Evolutionary conservation across 2,888 invertebrate species (phyloP).

Genomic region (Nymphalis polychloros): DNA sequence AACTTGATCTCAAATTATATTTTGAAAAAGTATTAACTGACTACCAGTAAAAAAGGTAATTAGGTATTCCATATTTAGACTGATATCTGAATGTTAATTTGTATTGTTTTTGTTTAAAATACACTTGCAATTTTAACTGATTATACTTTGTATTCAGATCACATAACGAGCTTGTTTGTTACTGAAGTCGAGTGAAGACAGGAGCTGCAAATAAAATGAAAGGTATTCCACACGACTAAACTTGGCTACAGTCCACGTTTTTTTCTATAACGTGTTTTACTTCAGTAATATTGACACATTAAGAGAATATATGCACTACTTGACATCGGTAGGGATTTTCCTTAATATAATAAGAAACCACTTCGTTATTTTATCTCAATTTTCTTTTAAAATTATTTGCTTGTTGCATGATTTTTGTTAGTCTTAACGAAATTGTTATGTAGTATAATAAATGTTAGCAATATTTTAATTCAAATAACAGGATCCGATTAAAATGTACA

Average conservation of each 20-base stretch:
- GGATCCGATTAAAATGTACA: background rate
- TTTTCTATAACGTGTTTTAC: conserved; percentile 69
- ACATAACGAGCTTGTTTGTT: conserved; percentile 69
- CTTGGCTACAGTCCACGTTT: conserved; percentile 68
- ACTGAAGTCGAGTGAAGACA: conserved; percentile 72
- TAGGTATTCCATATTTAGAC: no score
- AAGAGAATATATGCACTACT: background rate
- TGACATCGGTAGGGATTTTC: background rate
- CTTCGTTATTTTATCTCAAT: no score
- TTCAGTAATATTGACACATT: conserved; percentile 38
- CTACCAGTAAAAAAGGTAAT: no score
- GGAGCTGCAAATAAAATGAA: conserved; percentile 68
- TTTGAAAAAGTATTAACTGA: no score
- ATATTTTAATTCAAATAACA: background rate
- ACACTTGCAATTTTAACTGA: conserved; percentile 4
- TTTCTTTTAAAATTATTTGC: background rate
- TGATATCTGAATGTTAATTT: background rate
- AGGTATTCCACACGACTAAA: conserved; percentile 51
- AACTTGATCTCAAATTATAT: no score
- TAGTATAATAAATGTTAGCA: background rate
- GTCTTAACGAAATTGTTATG: background rate
- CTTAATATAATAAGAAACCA: background rate
- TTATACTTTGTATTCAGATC: conserved; percentile 54
- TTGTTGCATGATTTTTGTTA: background rate
- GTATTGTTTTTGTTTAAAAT: background rate